Evolutionary conservation across 2,113 vertebrate genomes (phyloP), one percentile per base, ranked within the genome.

Genomic region (Ophiodon elongatus): DNA sequence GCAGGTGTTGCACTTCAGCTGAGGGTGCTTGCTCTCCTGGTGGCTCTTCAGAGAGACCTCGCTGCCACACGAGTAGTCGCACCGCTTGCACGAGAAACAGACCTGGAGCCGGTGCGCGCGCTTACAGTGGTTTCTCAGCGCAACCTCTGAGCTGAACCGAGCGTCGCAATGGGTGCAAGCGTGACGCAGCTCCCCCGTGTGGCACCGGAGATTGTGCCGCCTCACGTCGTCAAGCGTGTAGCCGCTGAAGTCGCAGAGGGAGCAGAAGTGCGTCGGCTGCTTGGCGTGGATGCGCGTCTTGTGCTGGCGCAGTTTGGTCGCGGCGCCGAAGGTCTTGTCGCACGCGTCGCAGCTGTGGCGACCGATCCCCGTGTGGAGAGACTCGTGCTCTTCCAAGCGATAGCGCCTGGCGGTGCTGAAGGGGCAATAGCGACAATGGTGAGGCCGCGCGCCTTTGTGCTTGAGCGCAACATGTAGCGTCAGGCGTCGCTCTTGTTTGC

Each of bases 401-500:
- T 99, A 98, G 23, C 96, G 96, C 2, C 97, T 95, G 0, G 96
- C 95, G 72, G 97, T 98, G 90, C 96, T 96, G 85, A 99, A 99
- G 37, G 96, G 94, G 0, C 98, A 99, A 92, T 96, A 97, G 10
- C 8, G 90, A 82, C 98, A 99, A 29, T 88, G 85, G 90, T 98
- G 94, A 0, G 97, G 97, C 73, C 94, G 96, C 6, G 95, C 90
- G 0, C 96, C 97, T 76, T 97, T 96, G 0, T 99, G 98, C 82
- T 97, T 97, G 74, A 97, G 95, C 2, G 95, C 95, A 4, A 95
- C 0, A 6, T 99, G 98, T 76, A 97, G 97, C 2, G 91, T 82
- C 84, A 99, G 92, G 87, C 97, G 94, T 0, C 97, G 95, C 1
- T 93, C 92, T 85, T 98, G 97, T 63, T 97, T 97, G 79, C 98